Base-by-base conservation (phyloP, 1,140 invertebrate species). In the Caerostris darwini region DNA sequence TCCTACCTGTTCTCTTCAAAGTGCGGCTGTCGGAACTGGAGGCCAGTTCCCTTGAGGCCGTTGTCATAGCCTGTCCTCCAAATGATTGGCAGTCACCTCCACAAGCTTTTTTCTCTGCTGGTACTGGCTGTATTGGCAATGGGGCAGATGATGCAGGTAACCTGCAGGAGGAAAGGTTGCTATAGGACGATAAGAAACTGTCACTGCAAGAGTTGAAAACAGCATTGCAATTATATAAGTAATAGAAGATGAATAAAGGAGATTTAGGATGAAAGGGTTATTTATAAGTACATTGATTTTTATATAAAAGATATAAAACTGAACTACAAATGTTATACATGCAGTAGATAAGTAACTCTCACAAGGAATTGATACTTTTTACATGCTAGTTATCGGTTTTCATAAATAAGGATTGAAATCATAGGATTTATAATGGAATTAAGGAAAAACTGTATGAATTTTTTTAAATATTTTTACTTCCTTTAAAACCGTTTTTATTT, bases 21-120 rank as follows among this genome's bases (percentile, higher is more conserved):
- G 91, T 50, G 91, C 54, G 4, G 91, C 91, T 34, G 91, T 92
- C n/a, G 92, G 92, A 94, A 94, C 92, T 94, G 92, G 83, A 7
- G 85, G 83, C 92, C 92, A 94, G 92, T 94, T 94, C 92, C 92
- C 93, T 5, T 83, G 87, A 69, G 93, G 87, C 93, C 93, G 87
- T 85, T 94, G 93, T 94, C 93, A 94, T 94, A 94, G 93, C 34
- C 93, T 82, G 64, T 94, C 93, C 17, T 94, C 93, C n/a, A 94
- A 10, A 81, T 94, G 93, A 34, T 94, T 94, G 59, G 93, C 86
- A 3, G 93, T 94, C 58, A 94, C 93, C 19, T 94, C 93, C 61
- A 94, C 87, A 71, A 94, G 87, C 67, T 94, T 94, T 56, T 94
- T 94, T 54, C 88, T 64, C 87, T 94, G 93, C 64, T 94, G 93